Base-by-base conservation (phyloP, 2,113 vertebrate species). In the Cichladusa arquata region DNA sequence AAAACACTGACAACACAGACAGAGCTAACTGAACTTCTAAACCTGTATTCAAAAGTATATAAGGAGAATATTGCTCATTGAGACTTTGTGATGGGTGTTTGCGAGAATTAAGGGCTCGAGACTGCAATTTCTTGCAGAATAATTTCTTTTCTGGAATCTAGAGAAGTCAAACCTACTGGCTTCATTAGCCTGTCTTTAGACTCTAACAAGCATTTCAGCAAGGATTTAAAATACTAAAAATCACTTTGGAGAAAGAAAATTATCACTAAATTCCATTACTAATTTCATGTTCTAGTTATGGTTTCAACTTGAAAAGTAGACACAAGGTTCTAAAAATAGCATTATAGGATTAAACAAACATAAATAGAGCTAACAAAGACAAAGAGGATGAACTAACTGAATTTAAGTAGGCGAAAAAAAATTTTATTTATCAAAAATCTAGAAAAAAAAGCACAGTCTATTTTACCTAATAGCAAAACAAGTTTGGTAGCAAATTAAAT, bases 401-500 rank as follows among this genome's bases (percentile, higher is more conserved):
- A 57, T 65, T 69, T 57, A 65, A 66, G 19, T 29, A n/a, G 6
- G 8, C 69, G 44, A 45, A 45, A 45, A 45, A 45, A 19, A 19
- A 44, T 4, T 10, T 10, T 19, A 25, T 38, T 58, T 38, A 44
- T 17, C 19, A 72, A 72, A 81, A 77, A 40, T 38, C 6, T 9
- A 56, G 42, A 6, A 45, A 24, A 66, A 60, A 15, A 0, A 9
- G 17, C 9, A 11, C 7, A 44, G 9, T 3, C 1, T 42, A 11
- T 71, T 80, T 82, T 76, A 38, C 11, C 17, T 50, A 86, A 73
- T 25, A 80, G 17, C 1, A 74, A 86, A 80, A 14, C 5, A 14
- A 60, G 3, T 57, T 69, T 48, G 5, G 14, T 53, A 80, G 12
- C 11, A 65, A 72, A 61, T 23, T 2, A 23, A 60, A 3, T 61